phyloP scores from a whole-genome alignment of 2,888 invertebrate species.

The Aromia moschata region DNA sequence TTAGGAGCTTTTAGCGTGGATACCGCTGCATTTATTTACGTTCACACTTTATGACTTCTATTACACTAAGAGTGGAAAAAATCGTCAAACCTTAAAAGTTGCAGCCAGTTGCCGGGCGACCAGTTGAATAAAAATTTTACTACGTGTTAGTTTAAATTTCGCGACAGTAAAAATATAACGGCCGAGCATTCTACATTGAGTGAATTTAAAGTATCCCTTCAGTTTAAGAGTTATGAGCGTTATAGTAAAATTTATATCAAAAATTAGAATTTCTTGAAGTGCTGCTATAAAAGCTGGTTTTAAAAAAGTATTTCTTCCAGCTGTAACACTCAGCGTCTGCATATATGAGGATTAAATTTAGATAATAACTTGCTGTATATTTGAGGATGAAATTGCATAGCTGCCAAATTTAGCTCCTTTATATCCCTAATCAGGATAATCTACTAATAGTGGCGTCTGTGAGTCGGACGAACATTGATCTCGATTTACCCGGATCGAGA shows the following conservation, averaged over 20 bases:
- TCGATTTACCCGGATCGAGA: too few species aligned
- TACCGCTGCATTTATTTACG: slow-evolving; percentile 26
- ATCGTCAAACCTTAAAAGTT: slow-evolving; percentile 20
- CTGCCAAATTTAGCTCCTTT: too few species aligned
- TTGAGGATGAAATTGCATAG: too few species aligned
- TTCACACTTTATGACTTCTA: slow-evolving; percentile 25
- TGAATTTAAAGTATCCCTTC: slow-evolving; percentile 16
- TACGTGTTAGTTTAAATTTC: slow-evolving; percentile 31
- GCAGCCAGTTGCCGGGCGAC: slow-evolving; percentile 16
- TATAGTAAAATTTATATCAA: not conserved
- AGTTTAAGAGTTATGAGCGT: not conserved
- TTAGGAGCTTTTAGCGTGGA: slow-evolving; percentile 6
- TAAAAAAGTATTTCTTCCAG: too few species aligned
- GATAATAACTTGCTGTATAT: too few species aligned
- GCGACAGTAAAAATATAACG: slow-evolving; percentile 25
- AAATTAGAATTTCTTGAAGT: too few species aligned
- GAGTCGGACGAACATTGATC: too few species aligned
- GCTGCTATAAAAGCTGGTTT: too few species aligned
- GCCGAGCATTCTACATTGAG: slow-evolving; percentile 14
- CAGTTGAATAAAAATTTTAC: slow-evolving; percentile 29
- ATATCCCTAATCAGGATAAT: too few species aligned
- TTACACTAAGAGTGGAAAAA: slow-evolving; percentile 21
- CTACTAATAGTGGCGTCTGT: too few species aligned
- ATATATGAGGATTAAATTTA: too few species aligned
- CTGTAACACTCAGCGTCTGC: too few species aligned